phyloP scores from a whole-genome alignment of 2,113 vertebrate genomes.

The Catharus minimus region DNA sequence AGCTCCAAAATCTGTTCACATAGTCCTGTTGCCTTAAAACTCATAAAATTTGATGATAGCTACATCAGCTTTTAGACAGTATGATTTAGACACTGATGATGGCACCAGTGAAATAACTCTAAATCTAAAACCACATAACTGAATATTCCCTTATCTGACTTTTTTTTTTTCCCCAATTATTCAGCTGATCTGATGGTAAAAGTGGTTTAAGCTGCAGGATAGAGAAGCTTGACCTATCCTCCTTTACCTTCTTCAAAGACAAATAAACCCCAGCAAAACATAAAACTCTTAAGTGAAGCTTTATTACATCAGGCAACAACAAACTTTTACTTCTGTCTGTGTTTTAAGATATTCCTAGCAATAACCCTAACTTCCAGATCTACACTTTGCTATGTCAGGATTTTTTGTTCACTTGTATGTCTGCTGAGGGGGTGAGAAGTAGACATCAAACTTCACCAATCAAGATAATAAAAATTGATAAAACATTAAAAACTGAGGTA shows the following conservation, averaged over 20 bases:
- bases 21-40: neutral
- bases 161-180: neutral
- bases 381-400: neutral
- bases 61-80: neutral
- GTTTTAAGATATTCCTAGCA: neutral
- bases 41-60: neutral
- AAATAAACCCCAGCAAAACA: neutral
- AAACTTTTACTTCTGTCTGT: neutral
- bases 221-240: neutral
- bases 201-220: neutral
- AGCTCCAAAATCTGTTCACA: neutral
- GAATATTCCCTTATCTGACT: neutral
- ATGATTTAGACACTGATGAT: neutral
- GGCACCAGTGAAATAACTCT: neutral
- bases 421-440: neutral
- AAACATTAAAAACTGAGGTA: neutral
- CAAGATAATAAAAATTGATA: neutral
- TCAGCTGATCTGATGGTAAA: neutral
- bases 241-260: neutral
- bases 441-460: neutral
- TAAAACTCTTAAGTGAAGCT: neutral
- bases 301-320: neutral
- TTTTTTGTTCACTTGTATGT: neutral
- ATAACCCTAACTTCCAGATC: neutral
- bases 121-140: neutral